A percentile compares a stretch with the other conserved stretches of the same genome.
Evolutionary conservation across 2,797 vertebrate genomes (phyloP).

Genomic region (Basileuterus tristriatus): DNA sequence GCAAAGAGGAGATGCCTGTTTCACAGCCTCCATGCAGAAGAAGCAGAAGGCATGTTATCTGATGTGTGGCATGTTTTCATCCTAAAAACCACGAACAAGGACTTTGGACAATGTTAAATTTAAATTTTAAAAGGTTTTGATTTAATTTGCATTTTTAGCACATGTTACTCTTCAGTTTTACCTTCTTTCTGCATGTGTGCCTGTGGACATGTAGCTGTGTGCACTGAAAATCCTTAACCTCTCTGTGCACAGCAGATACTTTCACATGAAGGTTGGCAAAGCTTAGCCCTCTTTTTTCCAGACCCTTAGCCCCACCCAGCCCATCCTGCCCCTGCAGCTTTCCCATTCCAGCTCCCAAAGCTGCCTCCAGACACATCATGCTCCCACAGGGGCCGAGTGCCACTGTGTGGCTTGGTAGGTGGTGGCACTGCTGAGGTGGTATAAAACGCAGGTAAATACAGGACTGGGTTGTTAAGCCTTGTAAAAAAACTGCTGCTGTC

Average conservation of each 20-base stretch:
- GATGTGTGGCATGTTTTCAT: background rate
- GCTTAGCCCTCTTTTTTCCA: background rate
- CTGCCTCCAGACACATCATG: background rate
- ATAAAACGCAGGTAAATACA: background rate
- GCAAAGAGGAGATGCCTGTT: background rate
- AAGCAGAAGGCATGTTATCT: background rate
- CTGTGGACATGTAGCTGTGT: background rate
- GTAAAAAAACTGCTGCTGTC: background rate
- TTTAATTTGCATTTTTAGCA: background rate
- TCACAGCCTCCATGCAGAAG: background rate
- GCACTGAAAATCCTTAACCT: background rate
- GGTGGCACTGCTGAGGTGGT: background rate
- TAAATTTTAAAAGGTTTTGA: background rate
- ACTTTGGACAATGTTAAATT: background rate
- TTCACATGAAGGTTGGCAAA: rapidly evolving
- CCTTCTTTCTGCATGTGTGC: background rate
- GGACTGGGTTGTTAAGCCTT: background rate
- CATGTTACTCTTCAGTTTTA: background rate
- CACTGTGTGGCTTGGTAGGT: background rate
- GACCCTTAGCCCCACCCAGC: background rate
- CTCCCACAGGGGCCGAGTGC: background rate
- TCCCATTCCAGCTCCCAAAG: background rate
- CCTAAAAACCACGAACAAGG: background rate
- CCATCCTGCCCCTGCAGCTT: background rate
- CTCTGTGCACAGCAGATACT: rapidly evolving